Evolutionary conservation across 2,888 invertebrate species (phyloP).

Genomic region (Dasysyrphus tricinctus): DNA sequence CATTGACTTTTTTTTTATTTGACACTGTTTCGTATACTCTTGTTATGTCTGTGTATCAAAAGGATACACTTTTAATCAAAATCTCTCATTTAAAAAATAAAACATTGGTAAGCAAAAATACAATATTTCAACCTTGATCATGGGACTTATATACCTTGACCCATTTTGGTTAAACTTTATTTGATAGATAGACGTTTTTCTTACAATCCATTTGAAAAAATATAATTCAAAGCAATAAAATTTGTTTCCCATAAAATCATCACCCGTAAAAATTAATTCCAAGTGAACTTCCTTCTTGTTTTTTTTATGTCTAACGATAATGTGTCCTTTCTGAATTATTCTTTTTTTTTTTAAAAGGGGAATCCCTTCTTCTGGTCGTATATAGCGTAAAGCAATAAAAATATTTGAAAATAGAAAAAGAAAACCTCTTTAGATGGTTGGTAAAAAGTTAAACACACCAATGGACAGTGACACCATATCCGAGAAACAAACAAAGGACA

Average conservation of each 20-base stretch:
- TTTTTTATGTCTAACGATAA: conserved; percentile 25
- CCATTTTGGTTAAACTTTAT: conserved; percentile 13
- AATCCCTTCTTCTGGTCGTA: neutral
- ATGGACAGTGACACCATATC: conserved; percentile 11
- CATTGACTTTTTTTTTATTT: no score
- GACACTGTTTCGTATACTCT: no score
- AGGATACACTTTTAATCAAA: neutral
- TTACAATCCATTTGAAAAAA: conserved; percentile 25
- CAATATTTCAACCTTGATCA: conserved; percentile 4
- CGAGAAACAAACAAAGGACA: conserved; percentile 10
- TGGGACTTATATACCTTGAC: neutral
- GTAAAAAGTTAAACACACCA: conserved; percentile 3
- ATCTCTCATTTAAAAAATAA: neutral
- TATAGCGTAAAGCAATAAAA: conserved; percentile 6
- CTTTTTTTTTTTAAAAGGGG: neutral
- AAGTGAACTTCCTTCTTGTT: conserved; percentile 39
- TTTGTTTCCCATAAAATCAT: conserved; percentile 59
- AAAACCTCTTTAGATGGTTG: neutral
- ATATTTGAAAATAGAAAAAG: conserved; percentile 30
- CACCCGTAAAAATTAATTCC: conserved; percentile 66
- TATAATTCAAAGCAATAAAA: conserved; percentile 54
- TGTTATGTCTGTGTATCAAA: no score
- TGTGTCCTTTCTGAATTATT: conserved; percentile 26
- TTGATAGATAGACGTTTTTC: conserved; percentile 1
- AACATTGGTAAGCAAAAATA: neutral